Evolutionary conservation across 2,797 vertebrate species (phyloP).

Genomic region (Fistularia commersonii): DNA sequence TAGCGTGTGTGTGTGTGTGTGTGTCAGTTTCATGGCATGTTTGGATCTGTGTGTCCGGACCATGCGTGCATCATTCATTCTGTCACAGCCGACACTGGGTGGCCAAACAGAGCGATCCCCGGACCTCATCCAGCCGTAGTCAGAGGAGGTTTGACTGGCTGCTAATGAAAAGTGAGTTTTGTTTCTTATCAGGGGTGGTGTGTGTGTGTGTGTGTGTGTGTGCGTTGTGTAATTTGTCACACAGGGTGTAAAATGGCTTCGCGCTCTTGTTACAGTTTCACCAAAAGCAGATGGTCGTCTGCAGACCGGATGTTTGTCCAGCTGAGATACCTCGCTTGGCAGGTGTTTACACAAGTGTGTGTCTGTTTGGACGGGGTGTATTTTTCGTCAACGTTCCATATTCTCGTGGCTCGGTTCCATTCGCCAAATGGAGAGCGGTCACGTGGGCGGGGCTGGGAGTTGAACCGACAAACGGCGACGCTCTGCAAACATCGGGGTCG

Average conservation of each 20-base stretch:
- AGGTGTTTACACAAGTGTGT: constrained; percentile 8
- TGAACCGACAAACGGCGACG: too few relatives aligned
- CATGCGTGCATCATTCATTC: constrained; percentile 6
- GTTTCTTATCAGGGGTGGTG: constrained; percentile 31
- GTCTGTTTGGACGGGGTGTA: too few relatives aligned
- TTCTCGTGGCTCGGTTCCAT: too few relatives aligned
- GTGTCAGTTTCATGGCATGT: too few relatives aligned
- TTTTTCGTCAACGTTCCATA: too few relatives aligned
- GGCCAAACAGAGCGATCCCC: constrained; percentile 1
- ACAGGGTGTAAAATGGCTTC: constrained; percentile 51
- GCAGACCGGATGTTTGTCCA: constrained; percentile 70
- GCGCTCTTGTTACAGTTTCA: constrained; percentile 59
- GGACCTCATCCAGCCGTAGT: constrained; percentile 8
- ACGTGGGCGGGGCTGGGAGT: too few relatives aligned
- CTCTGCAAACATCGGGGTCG: too few relatives aligned
- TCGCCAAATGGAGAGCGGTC: too few relatives aligned
- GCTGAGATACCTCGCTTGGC: constrained; percentile 40
- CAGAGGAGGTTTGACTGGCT: constrained; percentile 23
- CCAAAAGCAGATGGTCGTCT: constrained; percentile 63
- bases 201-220: too few relatives aligned
- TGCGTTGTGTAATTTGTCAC: constrained; percentile 43
- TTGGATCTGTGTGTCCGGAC: neutral
- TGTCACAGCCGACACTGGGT: constrained; percentile 4
- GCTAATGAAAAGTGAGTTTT: constrained; percentile 44
- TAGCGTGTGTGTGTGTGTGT: constrained; percentile 1